Conservation (phyloP, 2,888 invertebrate species). For the Holacanthella duospinosa region DNA sequence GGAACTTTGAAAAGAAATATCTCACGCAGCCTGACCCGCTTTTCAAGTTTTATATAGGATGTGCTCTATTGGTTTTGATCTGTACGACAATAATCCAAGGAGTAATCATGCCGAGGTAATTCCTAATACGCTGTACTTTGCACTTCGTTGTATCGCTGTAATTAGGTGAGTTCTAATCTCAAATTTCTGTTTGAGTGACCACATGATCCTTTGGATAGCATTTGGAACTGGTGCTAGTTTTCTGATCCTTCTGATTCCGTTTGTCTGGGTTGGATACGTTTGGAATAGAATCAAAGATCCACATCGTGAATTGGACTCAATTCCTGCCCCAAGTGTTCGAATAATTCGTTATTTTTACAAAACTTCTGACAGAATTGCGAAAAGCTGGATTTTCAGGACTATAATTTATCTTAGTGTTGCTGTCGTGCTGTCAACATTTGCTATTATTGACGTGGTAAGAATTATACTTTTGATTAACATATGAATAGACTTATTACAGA, state of each 20-base stretch:
- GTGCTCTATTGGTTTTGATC: conserved; percentile 51
- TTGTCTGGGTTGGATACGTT: conserved; percentile 65
- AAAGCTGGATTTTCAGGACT: conserved; percentile 53
- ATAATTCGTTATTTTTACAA: conserved; percentile 50
- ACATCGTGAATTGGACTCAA: conserved; percentile 42
- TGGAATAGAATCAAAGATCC: conserved; percentile 51
- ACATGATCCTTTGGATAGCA: conserved; percentile 32
- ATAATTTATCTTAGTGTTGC: conserved; percentile 58
- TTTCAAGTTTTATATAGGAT: conserved; percentile 67
- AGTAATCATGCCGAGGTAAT: conserved; percentile 45
- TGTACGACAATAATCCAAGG: conserved; percentile 54
- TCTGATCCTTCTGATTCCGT: conserved; percentile 53
- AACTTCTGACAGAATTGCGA: conserved; percentile 52
- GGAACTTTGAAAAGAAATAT: conserved; percentile 59
- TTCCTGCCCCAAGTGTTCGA: conserved; percentile 31
- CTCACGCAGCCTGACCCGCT: conserved; percentile 66
- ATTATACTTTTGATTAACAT: no score
- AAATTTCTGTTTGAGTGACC: conserved; percentile 22
- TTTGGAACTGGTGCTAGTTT: conserved; percentile 39
- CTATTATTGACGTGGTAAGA: conserved; percentile 55
- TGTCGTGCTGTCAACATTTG: conserved; percentile 52
- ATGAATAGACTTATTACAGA: neutral
- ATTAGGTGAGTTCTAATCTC: neutral
- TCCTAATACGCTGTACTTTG: neutral
- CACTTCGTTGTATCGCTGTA: neutral